Evolutionary conservation across 2,797 vertebrate genomes (phyloP).

Genomic region (Lepus oiostolus): DNA sequence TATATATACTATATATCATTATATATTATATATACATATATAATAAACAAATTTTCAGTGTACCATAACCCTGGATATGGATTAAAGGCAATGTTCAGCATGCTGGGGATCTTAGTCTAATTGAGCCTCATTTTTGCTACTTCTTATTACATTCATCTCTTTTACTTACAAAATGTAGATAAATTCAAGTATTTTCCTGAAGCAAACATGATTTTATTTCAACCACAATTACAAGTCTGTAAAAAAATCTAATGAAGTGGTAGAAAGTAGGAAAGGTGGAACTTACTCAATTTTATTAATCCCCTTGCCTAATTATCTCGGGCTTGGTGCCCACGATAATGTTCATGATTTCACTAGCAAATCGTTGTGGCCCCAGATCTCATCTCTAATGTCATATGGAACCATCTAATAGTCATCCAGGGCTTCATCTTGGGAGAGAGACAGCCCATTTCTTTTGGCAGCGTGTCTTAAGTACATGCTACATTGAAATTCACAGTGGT

Average conservation of each 20-base stretch:
- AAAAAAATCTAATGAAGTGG: neutral
- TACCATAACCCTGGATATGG: neutral
- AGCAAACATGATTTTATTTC: slow-evolving; percentile 52
- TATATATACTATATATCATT: no score
- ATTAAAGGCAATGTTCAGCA: neutral
- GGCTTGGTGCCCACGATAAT: neutral
- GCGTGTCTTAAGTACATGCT: neutral
- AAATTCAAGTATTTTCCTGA: neutral
- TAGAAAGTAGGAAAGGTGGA: neutral
- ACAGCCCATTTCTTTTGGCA: neutral
- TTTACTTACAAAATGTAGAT: neutral
- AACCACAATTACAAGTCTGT: neutral
- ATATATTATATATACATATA: no score
- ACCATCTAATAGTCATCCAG: neutral
- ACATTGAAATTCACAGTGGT: neutral
- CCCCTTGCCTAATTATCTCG: neutral
- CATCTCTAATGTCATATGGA: neutral
- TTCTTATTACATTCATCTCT: neutral
- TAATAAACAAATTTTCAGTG: neutral
- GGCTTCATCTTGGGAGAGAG: neutral
- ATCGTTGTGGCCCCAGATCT: neutral
- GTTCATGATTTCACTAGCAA: slow-evolving; percentile 19
- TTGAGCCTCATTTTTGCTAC: neutral
- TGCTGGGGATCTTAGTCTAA: neutral
- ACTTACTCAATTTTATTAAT: slow-evolving; percentile 6